Percentiles rank a stretch among this genome's conserved stretches.
Conservation (phyloP, 2,797 vertebrate genomes). For the Chrosomus eos region DNA sequence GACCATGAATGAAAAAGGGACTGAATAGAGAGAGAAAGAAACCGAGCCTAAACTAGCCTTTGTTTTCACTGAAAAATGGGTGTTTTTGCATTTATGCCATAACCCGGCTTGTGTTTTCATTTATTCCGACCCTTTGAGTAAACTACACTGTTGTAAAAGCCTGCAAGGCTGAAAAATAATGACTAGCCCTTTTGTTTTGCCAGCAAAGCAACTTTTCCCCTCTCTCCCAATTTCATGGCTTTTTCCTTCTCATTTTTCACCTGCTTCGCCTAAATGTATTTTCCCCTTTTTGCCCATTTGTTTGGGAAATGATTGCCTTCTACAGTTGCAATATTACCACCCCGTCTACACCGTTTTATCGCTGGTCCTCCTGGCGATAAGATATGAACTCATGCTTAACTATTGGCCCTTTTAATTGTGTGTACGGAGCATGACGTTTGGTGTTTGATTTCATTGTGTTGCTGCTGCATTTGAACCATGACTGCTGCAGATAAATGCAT, state of each 20-base stretch:
- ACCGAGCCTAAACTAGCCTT: background rate
- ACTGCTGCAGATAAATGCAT: constrained; percentile 11
- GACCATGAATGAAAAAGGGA: background rate
- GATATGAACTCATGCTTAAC: constrained; percentile 33
- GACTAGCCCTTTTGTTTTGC: constrained; percentile 67
- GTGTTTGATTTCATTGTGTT: constrained; percentile 19
- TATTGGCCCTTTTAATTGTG: constrained; percentile 54
- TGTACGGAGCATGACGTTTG: constrained; percentile 9
- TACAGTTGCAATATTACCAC: constrained; percentile 9
- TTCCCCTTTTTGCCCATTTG: constrained; percentile 2
- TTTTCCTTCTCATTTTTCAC: constrained; percentile 83
- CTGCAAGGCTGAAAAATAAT: constrained; percentile 68
- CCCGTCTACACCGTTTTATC: background rate
- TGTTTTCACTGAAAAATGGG: constrained; percentile 50
- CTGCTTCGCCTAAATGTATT: constrained; percentile 59
- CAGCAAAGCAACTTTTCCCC: constrained; percentile 76
- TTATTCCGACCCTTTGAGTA: constrained; percentile 9
- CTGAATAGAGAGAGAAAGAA: background rate
- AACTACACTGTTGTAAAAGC: constrained; percentile 48
- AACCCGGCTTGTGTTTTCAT: constrained; percentile 29
- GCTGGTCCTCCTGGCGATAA: background rate
- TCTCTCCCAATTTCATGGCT: constrained; percentile 71
- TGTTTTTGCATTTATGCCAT: constrained; percentile 63
- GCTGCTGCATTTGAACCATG: constrained; percentile 31
- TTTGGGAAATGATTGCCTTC: constrained; percentile 42